Evolutionary conservation across 2,113 vertebrate species (phyloP), one percentile per base, ranked within the genome.

Genomic region (Saccopteryx leptura): DNA sequence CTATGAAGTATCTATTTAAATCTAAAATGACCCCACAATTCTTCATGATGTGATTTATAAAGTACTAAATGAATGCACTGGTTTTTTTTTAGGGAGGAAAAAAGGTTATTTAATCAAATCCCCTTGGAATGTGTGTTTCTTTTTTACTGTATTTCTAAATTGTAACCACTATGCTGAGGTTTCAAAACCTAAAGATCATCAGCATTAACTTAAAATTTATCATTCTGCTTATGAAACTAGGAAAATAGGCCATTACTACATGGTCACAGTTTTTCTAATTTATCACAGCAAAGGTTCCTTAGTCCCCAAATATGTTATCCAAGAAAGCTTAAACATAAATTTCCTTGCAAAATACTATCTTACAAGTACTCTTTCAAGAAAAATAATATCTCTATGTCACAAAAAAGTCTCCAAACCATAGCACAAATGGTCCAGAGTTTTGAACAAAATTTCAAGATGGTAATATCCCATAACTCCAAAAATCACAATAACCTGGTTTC

Each of bases 161-260:
- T 71, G 5, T 31, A 71, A n/a, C 23, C 60, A 91, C 31, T 52
- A 17, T 78, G 52, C 28, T 65, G 80, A 50, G 46, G 46, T 50
- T 65, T 87, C 26, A 83, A 89, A 96, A 61, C n/a, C n/a, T 95
- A 87, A 91, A 74, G 46, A 46, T 71, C 31, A 39, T 19, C 65
- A 87, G 3, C 7, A 75, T 68, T 84, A 91, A 88, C 11, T 82
- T 91, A 56, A 78, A 95, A 68, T 87, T 33, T 74, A 58, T 31
- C 4, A 50, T 46, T 31, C 0, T 10, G 52, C 28, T 83, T 6
- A 54, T 31, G 71, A 12, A 74, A 31, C 19, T 31, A 94, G 58
- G 71, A 93, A 94, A 88, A 82, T 1, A 72, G 48, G 50, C 48
- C 10, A 21, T 54, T 23, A 76, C 13, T 18, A 72, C 1, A n/a